Evolutionary conservation across 1,140 invertebrate species (phyloP), one percentile per base, ranked within the genome.

Genomic region (Vanessa tameamea): DNA sequence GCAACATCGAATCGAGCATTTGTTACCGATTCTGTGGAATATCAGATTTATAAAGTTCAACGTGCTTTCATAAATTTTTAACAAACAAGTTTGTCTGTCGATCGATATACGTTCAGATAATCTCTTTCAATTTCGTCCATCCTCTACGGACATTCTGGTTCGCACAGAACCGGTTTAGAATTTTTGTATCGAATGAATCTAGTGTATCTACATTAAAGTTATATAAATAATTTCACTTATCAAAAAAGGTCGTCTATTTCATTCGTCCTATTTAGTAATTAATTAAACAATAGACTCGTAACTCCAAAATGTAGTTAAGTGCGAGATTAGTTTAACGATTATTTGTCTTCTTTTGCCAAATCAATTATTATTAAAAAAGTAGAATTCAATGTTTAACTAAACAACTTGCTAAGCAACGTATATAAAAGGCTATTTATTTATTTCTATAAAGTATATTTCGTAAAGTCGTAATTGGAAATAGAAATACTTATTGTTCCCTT

Each of bases 41-140:
- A 37, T 16, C 4, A 61, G 31, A 37, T 6, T 57, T 57, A 20
- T 57, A 23, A 16, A 11, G 53, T 57, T 57, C 16, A 57, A 23
- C 37, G 37, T 57, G 53, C 20, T 57, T 57, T 57, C 15, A 20
- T 43, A 23, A 57, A 8, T 11, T 31, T 61, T 8, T 61, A 61
- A 31, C 13, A 61, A 61, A 61, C 57, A 13, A 61, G 14, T 31
- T 61, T 13, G 4, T 12, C 23, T 5, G 57, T 37, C 9, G 57
- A 61, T 37, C 0, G 14, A 61, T 61, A 15, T 61, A 23, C 26
- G 57, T 16, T 57, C 23, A 13, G 23, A 57, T 23, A 37, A 61
- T 37, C 57, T 61, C 37, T 61, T 61, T 61, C 57, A 37, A 61
- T 61, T 61, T 37, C 57, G 57, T 61, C 31, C 57, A 31, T 15